Percentiles rank a stretch among this genome's conserved stretches.
These are phyloP conservation scores for Acanthopagrus latus DNA, from an alignment of 2,797 vertebrate genomes.

Conservation along the genomic window DNA sequence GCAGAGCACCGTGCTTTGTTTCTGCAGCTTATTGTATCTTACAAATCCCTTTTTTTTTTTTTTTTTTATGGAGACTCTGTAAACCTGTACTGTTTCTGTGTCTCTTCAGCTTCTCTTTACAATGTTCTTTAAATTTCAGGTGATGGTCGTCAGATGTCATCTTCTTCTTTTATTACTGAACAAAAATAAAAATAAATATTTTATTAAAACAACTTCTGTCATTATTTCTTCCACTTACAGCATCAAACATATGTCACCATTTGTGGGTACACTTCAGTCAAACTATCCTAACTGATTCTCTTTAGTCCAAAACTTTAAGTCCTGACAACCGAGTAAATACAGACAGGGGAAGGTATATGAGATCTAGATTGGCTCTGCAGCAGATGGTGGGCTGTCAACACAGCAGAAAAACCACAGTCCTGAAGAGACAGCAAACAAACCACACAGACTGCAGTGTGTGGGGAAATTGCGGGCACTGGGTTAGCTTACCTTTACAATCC, in stretches of 20 bases:
- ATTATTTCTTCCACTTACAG: constrained; percentile 18
- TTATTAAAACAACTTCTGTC: constrained; percentile 48
- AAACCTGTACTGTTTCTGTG: constrained; percentile 32
- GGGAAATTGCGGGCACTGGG: constrained; percentile 62
- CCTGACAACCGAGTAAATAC: constrained; percentile 71
- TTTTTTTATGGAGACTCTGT: constrained; percentile 8
- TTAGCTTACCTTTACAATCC: constrained; percentile 67
- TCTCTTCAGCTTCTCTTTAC: constrained; percentile 39
- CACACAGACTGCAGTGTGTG: constrained; percentile 67
- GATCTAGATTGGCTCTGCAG: constrained; percentile 70
- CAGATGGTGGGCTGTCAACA: constrained; percentile 82
- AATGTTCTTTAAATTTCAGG: constrained; percentile 77
- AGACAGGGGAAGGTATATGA: constrained; percentile 67
- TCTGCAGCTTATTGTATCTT: constrained; percentile 5
- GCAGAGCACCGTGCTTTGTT: constrained; percentile 16
- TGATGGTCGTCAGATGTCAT: constrained; percentile 61
- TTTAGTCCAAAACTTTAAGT: constrained; percentile 57
- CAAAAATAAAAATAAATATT: constrained; percentile 65
- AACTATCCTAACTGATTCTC: constrained; percentile 48
- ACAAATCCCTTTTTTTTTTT: background rate
- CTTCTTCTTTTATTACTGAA: constrained; percentile 47
- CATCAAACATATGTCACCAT: constrained; percentile 18
- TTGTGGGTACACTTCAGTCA: constrained; percentile 33
- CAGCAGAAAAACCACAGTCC: constrained; percentile 42
- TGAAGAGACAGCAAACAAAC: constrained; percentile 70